Evolutionary conservation across 2,888 invertebrate species (phyloP).

Genomic region (Pristionchus fissidentatus): DNA sequence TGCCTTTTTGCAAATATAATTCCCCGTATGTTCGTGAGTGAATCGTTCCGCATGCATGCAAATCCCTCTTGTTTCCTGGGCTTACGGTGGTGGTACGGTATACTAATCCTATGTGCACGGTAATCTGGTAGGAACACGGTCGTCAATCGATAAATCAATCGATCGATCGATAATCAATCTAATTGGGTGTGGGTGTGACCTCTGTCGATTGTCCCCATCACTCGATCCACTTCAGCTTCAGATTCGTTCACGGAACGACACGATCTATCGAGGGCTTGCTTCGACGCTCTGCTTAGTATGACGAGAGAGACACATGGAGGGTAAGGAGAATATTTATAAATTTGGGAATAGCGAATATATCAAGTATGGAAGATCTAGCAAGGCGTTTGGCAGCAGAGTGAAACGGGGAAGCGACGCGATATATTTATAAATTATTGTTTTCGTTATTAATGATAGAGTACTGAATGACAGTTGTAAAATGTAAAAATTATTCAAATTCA

Average conservation of each 20-base stretch:
- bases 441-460: no score
- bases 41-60: constrained; percentile 29
- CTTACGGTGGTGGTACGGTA: constrained; percentile 48
- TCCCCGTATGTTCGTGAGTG: neutral
- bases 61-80: constrained; percentile 21
- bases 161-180: neutral
- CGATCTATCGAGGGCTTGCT: constrained; percentile 75
- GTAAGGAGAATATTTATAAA: no score
- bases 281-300: constrained; percentile 74
- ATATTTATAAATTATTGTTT: no score
- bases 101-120: neutral
- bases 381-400: no score
- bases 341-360: no score
- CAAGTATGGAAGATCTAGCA: no score
- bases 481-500: no score
- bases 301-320: constrained; percentile 53
- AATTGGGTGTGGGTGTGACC: neutral
- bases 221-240: constrained; percentile 69
- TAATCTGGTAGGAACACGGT: constrained; percentile 27
- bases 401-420: no score
- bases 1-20: neutral
- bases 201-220: constrained; percentile 17
- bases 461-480: no score
- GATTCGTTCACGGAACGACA: constrained; percentile 76
- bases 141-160: neutral